Evolutionary conservation across 2,888 invertebrate species (phyloP), one percentile per base, ranked within the genome.

Genomic region (Dyspetes luteomarginatus): DNA sequence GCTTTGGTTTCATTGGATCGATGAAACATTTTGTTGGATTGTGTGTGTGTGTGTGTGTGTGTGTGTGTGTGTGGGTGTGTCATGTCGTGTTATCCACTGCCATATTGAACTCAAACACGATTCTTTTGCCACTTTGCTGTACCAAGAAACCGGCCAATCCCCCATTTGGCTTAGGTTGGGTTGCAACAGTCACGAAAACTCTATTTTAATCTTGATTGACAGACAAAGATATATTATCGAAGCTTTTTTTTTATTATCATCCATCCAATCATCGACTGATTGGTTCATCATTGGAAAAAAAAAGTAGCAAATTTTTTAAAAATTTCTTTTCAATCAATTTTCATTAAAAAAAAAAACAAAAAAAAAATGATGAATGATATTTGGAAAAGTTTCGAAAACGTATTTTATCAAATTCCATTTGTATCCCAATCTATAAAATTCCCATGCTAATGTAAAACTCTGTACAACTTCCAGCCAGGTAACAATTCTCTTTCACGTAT

Each of bases 1-100:
- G 43, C 71, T 80, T 80, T 65, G 75, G 79, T 75, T 80, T 80
- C 79, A 71, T 52, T 19, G 52, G 79, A 75, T 80, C 79, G 79
- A 80, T 80, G 75, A 45, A 75, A 80, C 3, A 75, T 80, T 65
- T 60, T 52, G 48, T 72, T 17, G 36, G 9, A 2, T 9, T 36
- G 36, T 36, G 50, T 60, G n/a, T n/a, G n/a, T n/a, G 36, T 19
- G 60, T 24, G 17, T 24, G 28, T 45, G 48, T 9, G 30, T 24
- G 4, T 56, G 52, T 64, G 58, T 58, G 43, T 22, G 62, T 26
- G n/a, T 26, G 24, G 26, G 50, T 5, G 36, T 24, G 4, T 45
- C 64, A 48, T 24, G 26, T 7, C 41, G 41, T 60, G 48, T n/a
- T 28, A 71, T 71, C 60, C 24, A 69, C 19, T n/a, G 19, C 15